Evolutionary conservation across 2,113 vertebrate species (phyloP).

Genomic region (Paracanthobrama guichenoti): DNA sequence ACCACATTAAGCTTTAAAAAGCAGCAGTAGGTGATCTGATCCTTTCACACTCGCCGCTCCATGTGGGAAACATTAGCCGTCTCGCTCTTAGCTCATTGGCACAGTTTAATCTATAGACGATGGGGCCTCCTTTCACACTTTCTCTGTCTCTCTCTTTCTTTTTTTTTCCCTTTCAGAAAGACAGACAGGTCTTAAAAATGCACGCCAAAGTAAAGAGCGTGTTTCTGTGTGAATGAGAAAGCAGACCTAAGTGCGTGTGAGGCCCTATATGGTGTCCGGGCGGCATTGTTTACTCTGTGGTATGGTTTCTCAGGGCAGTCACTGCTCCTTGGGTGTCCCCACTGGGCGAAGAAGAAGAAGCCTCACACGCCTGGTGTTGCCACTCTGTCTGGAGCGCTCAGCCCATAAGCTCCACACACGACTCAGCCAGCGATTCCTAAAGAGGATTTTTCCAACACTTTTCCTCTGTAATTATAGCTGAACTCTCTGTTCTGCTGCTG

Average conservation of each 20-base stretch:
- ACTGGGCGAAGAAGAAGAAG: constrained; percentile 17
- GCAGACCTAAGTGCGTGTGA: constrained; percentile 35
- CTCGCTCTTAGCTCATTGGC: constrained; percentile 56
- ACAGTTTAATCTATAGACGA: constrained; percentile 54
- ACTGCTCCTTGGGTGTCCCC: constrained; percentile 39
- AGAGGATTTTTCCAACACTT: constrained; percentile 72
- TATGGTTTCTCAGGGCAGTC: constrained; percentile 13
- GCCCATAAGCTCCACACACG: constrained; percentile 75
- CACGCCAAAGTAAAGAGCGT: constrained; percentile 45
- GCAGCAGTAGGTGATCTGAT: constrained; percentile 63
- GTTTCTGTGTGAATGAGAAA: constrained; percentile 51
- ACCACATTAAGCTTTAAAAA: constrained; percentile 50
- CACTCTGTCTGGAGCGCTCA: constrained; percentile 70
- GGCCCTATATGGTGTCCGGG: constrained; percentile 31
- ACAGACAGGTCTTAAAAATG: constrained; percentile 22
- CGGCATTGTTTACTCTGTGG: constrained; percentile 46
- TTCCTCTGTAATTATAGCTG: constrained; percentile 67
- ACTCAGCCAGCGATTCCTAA: constrained; percentile 55
- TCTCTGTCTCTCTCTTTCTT: constrained; percentile 19
- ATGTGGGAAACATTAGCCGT: constrained; percentile 66
- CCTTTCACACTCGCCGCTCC: constrained; percentile 59
- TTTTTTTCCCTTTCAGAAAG: constrained; percentile 7
- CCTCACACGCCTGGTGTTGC: constrained; percentile 46
- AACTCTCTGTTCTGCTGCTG: constrained; percentile 50
- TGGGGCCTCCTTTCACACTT: constrained; percentile 36